Evolutionary conservation across 2,888 invertebrate species (phyloP).

Genomic region (Shargacucullia verbasci): DNA sequence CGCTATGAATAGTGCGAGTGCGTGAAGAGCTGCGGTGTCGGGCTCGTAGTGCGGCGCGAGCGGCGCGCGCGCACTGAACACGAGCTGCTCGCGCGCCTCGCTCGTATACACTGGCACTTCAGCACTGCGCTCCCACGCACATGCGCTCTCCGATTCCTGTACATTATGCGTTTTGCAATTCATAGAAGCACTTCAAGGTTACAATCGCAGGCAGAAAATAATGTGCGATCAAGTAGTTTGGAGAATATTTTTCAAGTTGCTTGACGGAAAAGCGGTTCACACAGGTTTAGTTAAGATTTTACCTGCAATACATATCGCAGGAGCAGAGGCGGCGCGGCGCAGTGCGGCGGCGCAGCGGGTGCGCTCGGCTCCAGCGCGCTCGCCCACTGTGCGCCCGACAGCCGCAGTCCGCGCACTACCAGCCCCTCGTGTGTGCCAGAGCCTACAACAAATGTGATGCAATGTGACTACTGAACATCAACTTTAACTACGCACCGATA

Average conservation of each 20-base stretch:
- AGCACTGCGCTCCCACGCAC: conserved; percentile 52
- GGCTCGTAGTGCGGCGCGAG: conserved; percentile 63
- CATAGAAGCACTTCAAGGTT: too few species aligned
- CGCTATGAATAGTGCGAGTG: conserved; percentile 75
- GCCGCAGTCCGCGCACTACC: conserved; percentile 67
- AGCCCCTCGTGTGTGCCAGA: conserved; percentile 42
- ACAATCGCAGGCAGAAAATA: too few species aligned
- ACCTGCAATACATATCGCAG: conserved; percentile 66
- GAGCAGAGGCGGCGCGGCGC: conserved; percentile 74
- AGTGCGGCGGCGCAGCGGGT: conserved; percentile 63
- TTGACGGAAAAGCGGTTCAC: too few species aligned
- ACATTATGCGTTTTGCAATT: neutral
- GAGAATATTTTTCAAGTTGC: too few species aligned
- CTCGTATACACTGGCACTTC: conserved; percentile 73
- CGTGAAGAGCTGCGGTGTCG: conserved; percentile 71
- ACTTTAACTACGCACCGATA: too few species aligned
- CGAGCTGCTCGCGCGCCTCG: conserved; percentile 58
- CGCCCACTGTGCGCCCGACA: conserved; percentile 72
- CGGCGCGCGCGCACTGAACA: conserved; percentile 69
- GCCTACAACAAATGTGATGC: conserved; percentile 9
- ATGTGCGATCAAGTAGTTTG: too few species aligned
- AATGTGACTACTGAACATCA: too few species aligned
- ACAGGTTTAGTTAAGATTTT: neutral
- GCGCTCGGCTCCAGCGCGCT: conserved; percentile 57
- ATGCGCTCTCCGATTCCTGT: conserved; percentile 34